phyloP scores from a whole-genome alignment of 2,797 vertebrate species.

The Sarcoramphus papa region DNA sequence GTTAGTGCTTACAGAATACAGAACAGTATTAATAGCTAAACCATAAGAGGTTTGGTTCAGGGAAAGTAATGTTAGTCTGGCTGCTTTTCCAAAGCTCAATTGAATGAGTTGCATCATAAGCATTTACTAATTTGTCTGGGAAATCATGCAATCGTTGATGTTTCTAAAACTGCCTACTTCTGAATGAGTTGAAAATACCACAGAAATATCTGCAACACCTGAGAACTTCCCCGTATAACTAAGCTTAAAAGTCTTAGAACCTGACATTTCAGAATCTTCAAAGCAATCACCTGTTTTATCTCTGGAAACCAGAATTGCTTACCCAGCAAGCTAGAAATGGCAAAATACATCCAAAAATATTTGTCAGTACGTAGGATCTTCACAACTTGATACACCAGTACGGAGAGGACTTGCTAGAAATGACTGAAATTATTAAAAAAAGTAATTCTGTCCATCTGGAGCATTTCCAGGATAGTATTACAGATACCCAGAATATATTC shows the following conservation, averaged over 20 bases:
- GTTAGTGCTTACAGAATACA: neutral
- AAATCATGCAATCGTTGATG: neutral
- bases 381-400: neutral
- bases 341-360: neutral
- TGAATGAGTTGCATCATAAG: neutral
- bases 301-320: neutral
- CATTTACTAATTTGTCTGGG: neutral
- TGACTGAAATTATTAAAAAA: neutral
- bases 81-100: neutral
- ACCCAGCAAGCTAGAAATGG: neutral
- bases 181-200: neutral
- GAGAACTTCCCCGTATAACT: neutral
- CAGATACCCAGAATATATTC: neutral
- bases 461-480: neutral
- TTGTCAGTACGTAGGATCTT: neutral
- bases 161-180: neutral
- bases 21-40: neutral
- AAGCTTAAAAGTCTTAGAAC: neutral
- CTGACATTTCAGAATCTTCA: neutral
- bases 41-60: neutral
- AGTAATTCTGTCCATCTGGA: neutral
- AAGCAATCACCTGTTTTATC: neutral
- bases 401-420: neutral
- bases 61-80: neutral
- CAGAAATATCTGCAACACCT: neutral